Evolutionary conservation across 2,113 vertebrate genomes (phyloP).

Genomic region (Nothocercus nigrocapillus): DNA sequence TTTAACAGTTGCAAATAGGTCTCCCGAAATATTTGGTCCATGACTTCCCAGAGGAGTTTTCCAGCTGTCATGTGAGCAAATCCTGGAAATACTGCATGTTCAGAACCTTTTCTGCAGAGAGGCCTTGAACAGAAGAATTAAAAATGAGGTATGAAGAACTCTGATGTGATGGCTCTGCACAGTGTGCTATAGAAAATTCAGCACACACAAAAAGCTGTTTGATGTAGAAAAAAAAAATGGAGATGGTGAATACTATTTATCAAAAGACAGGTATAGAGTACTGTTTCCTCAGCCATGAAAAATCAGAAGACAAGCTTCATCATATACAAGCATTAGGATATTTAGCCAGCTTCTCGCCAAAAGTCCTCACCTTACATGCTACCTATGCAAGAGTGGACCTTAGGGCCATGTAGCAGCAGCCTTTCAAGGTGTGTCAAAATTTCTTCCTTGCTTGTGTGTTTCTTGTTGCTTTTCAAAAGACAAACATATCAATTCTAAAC

Average conservation of each 20-base stretch:
- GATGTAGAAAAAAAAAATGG: not conserved
- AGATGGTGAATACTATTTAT: not conserved
- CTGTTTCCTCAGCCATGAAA: not conserved
- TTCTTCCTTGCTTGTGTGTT: not conserved
- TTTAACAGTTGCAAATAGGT: not conserved
- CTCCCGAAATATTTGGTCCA: not conserved
- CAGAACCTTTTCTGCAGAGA: not conserved
- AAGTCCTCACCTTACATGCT: not conserved
- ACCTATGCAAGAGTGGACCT: not conserved
- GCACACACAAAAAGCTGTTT: not conserved
- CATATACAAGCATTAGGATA: not conserved
- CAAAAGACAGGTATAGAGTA: not conserved
- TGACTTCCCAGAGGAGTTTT: not conserved
- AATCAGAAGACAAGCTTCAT: not conserved
- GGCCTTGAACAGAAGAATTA: not conserved
- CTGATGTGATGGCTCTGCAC: not conserved
- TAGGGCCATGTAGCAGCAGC: not conserved
- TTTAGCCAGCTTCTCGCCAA: not conserved
- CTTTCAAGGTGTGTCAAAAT: not conserved
- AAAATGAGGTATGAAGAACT: not conserved
- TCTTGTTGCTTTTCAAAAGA: not conserved
- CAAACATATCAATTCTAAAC: not conserved
- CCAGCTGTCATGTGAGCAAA: not conserved
- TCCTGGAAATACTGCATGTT: not conserved
- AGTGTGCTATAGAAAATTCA: not conserved